Conservation (phyloP, 2,888 invertebrate genomes). For the Tetragonula carbonaria region DNA sequence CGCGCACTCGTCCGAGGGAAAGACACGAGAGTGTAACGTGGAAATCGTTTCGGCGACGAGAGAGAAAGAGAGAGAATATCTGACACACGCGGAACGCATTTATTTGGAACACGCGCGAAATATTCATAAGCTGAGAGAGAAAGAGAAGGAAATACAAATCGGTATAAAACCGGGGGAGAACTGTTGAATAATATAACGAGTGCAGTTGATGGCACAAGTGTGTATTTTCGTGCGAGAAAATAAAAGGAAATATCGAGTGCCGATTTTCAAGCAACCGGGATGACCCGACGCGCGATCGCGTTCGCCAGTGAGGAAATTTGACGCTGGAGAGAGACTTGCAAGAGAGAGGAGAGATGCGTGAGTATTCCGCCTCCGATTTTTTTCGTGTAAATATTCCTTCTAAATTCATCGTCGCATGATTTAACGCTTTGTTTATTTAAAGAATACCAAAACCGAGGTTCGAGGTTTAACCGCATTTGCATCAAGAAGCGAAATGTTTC, state of each 20-base stretch:
- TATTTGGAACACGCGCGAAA: slow-evolving; percentile 19
- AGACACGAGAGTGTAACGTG: neutral
- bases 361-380: slow-evolving; percentile 34
- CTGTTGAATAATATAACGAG: slow-evolving; percentile 34
- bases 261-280: neutral
- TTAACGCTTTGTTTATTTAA: too few species aligned
- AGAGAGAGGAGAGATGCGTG: slow-evolving; percentile 59
- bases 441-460: too few species aligned
- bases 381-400: neutral
- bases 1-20: neutral
- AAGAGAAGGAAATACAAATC: neutral
- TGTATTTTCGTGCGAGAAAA: neutral
- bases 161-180: neutral
- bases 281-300: neutral
- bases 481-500: too few species aligned
- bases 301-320: neutral
- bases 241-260: neutral
- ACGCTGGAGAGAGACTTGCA: neutral
- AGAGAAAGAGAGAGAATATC: slow-evolving; percentile 1
- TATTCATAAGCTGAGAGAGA: slow-evolving; percentile 18
- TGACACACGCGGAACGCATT: slow-evolving; percentile 12
- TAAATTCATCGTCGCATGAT: too few species aligned
- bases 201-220: neutral
- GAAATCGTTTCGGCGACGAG: neutral
- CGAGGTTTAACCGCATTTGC: too few species aligned